Evolutionary conservation across 2,797 vertebrate species (phyloP), one percentile per base, ranked within the genome.

Genomic region (Dryobates pubescens): DNA sequence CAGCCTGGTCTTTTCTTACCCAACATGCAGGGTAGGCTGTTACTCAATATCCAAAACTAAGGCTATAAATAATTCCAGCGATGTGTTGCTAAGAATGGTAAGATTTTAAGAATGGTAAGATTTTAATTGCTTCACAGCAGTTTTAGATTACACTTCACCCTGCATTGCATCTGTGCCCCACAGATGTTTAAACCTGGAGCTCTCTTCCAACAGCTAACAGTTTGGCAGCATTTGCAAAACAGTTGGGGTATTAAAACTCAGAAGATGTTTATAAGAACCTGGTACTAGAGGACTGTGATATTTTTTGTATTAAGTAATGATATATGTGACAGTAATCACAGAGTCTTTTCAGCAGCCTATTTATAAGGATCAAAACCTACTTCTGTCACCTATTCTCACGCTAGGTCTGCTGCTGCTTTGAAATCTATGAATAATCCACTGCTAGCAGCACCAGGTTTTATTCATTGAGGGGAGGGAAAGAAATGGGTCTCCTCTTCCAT

Each of bases 151-250:
- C 89, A 61, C 70, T 94, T 96, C 93, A 88, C 79, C 58, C 80
- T 92, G 84, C 62, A 84, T 79, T 47, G 65, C 96, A 96, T 96
- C 95, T 97, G 90, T 7, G 61, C 86, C 90, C 81, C 92, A 71
- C 96, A 96, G 96, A 96, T 97, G 96, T 97, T 97, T 80, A 92
- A 96, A 89, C 77, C 93, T 83, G 76, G 65, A 92, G 70, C 61
- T 82, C 93, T 94, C 78, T 77, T 93, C 62, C 91, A 93, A 77
- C 36, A 29, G 81, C 81, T 91, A 90, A 89, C 86, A 58, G 82
- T 83, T 91, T 96, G 96, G 94, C 96, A 97, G 95, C 93, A 82
- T 86, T 92, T 92, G 74, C 13, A 1, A 64, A 93, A 76, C 83
- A 80, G 71, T 76, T 94, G 83, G 91, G 34, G 72, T 87, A 72